Conservation (phyloP, 1,140 invertebrate species). For the Sinonovacula constricta region DNA sequence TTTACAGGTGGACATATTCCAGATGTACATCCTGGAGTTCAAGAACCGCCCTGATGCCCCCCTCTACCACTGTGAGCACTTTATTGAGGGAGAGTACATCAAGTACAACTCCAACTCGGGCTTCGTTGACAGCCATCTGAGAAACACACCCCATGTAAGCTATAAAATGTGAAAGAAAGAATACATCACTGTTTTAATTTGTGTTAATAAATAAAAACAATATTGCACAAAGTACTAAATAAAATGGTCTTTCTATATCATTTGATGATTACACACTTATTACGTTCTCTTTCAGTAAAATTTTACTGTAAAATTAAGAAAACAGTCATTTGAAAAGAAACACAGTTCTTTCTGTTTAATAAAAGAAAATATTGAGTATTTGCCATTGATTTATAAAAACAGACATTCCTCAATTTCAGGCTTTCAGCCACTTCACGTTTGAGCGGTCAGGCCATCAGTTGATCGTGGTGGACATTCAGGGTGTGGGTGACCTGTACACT, state of each 20-base stretch:
- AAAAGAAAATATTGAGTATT: no score
- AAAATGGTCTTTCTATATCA: not conserved
- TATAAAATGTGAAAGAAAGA: conserved; percentile 64
- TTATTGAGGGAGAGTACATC: conserved; percentile 83
- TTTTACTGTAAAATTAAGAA: not conserved
- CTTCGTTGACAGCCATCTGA: conserved; percentile 81
- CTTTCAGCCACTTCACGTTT: conserved; percentile 84
- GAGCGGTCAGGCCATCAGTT: conserved; percentile 82
- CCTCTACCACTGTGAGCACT: conserved; percentile 83
- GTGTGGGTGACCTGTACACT: conserved; percentile 84
- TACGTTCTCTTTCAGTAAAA: not conserved
- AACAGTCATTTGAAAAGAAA: no score
- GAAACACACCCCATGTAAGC: conserved; percentile 83
- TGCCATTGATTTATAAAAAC: not conserved
- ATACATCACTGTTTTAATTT: no score
- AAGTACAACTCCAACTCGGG: conserved; percentile 85
- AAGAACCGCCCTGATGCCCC: conserved; percentile 79
- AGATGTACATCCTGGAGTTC: conserved; percentile 83
- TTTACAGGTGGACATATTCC: conserved; percentile 82
- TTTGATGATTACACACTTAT: not conserved
- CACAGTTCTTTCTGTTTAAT: no score
- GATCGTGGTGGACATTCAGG: conserved; percentile 84
- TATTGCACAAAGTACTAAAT: not conserved
- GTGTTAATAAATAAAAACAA: not conserved
- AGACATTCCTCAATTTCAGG: conserved; percentile 66